Percentiles rank a stretch among this genome's conserved stretches.
phyloP scores from a whole-genome alignment of 2,888 invertebrate genomes.

The Conus canariensis region DNA sequence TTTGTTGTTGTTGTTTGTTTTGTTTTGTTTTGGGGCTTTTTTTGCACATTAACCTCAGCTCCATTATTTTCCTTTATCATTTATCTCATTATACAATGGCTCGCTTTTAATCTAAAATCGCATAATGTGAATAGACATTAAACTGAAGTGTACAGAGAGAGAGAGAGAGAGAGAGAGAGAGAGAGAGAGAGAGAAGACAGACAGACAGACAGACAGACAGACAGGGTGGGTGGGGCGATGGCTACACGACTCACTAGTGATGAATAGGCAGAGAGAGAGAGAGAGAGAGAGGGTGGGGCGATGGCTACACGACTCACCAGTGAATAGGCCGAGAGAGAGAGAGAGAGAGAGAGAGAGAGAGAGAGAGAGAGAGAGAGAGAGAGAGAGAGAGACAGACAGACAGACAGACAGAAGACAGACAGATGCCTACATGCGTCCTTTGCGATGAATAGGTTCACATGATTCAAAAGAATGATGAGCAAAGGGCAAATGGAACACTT shows the following conservation, averaged over 20 bases:
- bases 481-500: too few species aligned
- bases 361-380: conserved; percentile 10
- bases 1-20: too few species aligned
- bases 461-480: too few species aligned
- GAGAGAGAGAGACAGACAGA: background rate
- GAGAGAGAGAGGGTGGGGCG: background rate
- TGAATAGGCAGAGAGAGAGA: background rate
- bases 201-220: conserved; percentile 1
- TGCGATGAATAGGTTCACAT: too few species aligned
- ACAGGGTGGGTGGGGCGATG: background rate
- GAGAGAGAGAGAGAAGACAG: background rate
- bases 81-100: too few species aligned
- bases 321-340: background rate
- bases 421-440: too few species aligned
- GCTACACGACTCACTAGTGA: background rate
- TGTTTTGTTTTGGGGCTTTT: too few species aligned
- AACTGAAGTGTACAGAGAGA: background rate
- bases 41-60: too few species aligned
- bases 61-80: too few species aligned
- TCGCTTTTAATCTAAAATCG: too few species aligned
- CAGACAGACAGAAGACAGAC: background rate
- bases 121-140: background rate
- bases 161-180: conserved; percentile 17
- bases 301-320: too few species aligned
- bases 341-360: background rate